Base-by-base conservation (phyloP, 2,797 vertebrate genomes). In the Columba guinea region DNA sequence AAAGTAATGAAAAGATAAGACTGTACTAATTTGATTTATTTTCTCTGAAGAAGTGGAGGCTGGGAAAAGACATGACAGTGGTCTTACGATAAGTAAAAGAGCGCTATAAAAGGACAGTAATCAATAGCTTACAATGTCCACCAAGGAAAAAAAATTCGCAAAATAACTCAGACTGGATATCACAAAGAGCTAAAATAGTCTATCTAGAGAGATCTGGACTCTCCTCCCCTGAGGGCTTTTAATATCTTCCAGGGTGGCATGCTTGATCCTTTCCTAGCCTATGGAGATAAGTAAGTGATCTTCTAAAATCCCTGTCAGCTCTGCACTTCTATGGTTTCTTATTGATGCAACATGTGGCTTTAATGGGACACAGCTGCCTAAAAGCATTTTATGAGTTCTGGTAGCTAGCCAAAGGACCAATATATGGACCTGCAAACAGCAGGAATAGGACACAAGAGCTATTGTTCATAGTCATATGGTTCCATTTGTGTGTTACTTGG, bases 361-460 rank as follows among this genome's bases (percentile, higher is more conserved):
- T 96, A 97, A 97, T 96, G 75, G 78, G 84, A 95, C 46, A 60
- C 96, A 97, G 92, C 81, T 97, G 96, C 90, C 60, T 95, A 85
- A 96, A 95, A 95, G 86, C 89, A 83, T 90, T 97, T 95, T 95
- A 93, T 23, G 89, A 89, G 92, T 63, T 70, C 75, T 96, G 95
- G 75, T 95, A 78, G 65, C 62, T 62, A 85, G 95, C 91, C 94
- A 95, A 74, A 96, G 62, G 75, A 83, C 34, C 81, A 93, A 87
- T 95, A 94, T 95, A 96, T 89, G 93, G 92, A 95, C 74, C 75
- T 85, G 74, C 64, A 84, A 96, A 95, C 20, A 93, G 62, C 71
- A 78, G 68, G 62, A 93, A 52, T 4, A 69, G 80, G 78, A 96
- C 90, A 96, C 84, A 92, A 90, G 89, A 85, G 71, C 95, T 93